phyloP scores from a whole-genome alignment of 2,113 vertebrate species.

The Rhinopomastus cyanomelas region DNA sequence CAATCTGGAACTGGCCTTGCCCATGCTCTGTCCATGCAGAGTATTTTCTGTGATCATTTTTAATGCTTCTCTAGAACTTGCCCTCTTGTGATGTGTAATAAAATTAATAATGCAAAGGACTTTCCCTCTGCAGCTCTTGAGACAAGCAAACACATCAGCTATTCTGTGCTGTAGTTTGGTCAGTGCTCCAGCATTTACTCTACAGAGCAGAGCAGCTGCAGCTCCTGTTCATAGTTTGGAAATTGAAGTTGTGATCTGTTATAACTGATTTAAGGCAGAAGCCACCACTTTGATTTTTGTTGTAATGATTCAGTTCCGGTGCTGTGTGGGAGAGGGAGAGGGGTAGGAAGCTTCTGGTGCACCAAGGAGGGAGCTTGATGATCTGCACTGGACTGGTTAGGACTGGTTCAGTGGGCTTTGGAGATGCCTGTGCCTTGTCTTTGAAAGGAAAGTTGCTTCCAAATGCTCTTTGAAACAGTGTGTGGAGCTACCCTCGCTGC shows the following conservation, averaged over 20 bases:
- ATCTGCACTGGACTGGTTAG: not conserved
- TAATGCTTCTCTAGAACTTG: not conserved
- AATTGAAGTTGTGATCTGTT: not conserved
- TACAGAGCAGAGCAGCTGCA: not conserved
- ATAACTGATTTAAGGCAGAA: not conserved
- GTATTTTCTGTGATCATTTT: not conserved
- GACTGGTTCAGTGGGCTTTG: not conserved
- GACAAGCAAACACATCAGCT: not conserved
- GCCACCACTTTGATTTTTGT: not conserved
- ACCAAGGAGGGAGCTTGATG: rapidly evolving
- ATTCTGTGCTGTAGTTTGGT: not conserved
- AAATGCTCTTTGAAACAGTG: not conserved
- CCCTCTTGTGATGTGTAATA: not conserved
- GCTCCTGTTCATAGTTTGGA: not conserved
- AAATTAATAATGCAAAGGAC: not conserved
- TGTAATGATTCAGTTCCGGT: not conserved
- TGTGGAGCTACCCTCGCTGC: not conserved
- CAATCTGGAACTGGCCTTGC: not conserved
- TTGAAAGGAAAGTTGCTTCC: not conserved
- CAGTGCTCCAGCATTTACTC: not conserved
- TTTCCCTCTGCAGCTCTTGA: not conserved
- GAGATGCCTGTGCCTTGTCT: not conserved
- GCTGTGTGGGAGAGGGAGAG: not conserved
- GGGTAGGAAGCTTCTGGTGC: not conserved
- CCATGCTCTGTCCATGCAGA: not conserved